phyloP scores from a whole-genome alignment of 2,113 vertebrate species.

The Cololabis saira region DNA sequence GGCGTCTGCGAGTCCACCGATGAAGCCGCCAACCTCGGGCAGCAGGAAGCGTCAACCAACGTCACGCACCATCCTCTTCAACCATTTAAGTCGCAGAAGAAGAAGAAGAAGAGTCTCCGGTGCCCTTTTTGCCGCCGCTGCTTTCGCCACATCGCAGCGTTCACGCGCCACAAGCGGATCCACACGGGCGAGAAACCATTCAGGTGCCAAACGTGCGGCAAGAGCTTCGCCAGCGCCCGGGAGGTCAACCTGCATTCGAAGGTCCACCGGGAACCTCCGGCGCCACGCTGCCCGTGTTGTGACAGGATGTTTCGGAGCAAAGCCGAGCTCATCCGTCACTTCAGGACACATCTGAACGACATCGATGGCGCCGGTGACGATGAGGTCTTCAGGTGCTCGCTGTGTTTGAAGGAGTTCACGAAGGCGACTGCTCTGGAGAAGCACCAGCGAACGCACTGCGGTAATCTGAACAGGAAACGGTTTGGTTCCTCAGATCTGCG shows the following conservation, averaged over 20 bases:
- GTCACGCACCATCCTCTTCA: not conserved
- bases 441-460: constrained; percentile 16
- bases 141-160: constrained; percentile 54
- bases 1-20: not conserved
- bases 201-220: constrained; percentile 45
- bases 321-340: constrained; percentile 47
- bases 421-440: constrained; percentile 1
- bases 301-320: constrained; percentile 22
- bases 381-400: constrained; percentile 7
- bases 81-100: not conserved
- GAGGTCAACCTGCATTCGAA: constrained; percentile 40
- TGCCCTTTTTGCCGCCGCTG: constrained; percentile 47
- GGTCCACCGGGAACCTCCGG: constrained; percentile 17
- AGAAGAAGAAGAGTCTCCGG: not conserved
- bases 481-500: not conserved
- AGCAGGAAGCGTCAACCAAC: not conserved
- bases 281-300: constrained; percentile 51
- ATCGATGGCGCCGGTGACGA: not conserved
- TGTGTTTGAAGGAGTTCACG: constrained; percentile 27
- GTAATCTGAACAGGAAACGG: not conserved
- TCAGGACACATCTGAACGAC: constrained; percentile 31
- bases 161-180: constrained; percentile 42
- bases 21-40: not conserved
- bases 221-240: constrained; percentile 35
- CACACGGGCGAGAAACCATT: constrained; percentile 31